phyloP scores from a whole-genome alignment of 2,797 vertebrate species.

The Onychomys leucogaster region DNA sequence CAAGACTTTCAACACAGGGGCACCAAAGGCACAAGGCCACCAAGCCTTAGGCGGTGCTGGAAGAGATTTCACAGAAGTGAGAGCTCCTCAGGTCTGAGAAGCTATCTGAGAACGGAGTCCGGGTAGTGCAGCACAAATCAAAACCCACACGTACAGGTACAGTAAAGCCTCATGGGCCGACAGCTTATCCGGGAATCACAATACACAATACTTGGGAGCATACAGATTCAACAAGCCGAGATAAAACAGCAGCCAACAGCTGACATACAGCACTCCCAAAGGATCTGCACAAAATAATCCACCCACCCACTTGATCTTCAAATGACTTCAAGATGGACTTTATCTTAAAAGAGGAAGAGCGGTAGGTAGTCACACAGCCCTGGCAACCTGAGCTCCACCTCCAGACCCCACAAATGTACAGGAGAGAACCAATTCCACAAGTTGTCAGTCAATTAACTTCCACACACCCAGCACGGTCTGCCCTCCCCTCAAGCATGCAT shows the following conservation, averaged over 20 bases:
- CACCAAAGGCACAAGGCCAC: background rate
- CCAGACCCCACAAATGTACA: background rate
- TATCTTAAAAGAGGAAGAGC: background rate
- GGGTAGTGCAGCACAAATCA: background rate
- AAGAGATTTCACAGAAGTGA: background rate
- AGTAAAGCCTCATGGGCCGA: background rate
- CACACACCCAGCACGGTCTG: background rate
- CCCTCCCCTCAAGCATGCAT: background rate
- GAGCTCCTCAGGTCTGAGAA: background rate
- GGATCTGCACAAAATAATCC: background rate
- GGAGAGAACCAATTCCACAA: background rate
- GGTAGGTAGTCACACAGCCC: background rate
- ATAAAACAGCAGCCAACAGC: background rate
- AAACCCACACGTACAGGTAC: background rate
- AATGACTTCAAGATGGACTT: background rate
- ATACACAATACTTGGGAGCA: background rate
- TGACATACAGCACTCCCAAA: background rate
- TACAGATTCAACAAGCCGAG: background rate
- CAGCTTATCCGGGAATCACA: fast-evolving
- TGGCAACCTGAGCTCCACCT: background rate
- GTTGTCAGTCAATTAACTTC: background rate
- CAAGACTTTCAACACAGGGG: background rate
- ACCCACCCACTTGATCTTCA: background rate
- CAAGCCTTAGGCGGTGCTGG: background rate
- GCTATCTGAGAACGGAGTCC: background rate